Evolutionary conservation across 2,888 invertebrate genomes (phyloP), one percentile per base, ranked within the genome.

Genomic region (Lasioglossum pauxillum): DNA sequence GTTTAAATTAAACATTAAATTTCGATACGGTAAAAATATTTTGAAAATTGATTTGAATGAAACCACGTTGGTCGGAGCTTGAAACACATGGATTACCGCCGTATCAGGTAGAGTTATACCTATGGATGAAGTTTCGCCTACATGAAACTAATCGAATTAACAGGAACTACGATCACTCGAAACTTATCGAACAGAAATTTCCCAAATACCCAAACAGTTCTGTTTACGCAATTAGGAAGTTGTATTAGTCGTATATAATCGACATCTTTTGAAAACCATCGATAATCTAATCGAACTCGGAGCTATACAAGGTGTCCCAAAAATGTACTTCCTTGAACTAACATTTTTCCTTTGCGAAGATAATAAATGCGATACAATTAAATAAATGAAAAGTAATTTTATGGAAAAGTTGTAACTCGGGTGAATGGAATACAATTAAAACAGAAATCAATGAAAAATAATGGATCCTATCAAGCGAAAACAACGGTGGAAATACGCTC

Each of bases 141-240:
- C 46, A 73, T 44, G 60, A 64, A 79, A 38, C 38, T 64, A 80
- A 80, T 72, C 41, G 23, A 73, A 60, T 79, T 78, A 72, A 23
- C 35, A 10, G 16, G 49, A 79, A 73, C 60, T n/a, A 46, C 38
- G 49, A 64, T 79, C 60, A 38, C 1, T 60, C 16, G 27, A 72
- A 60, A 44, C 27, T 72, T 64, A 79, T 79, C 14, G 23, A 46
- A 35, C 41, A 64, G 60, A 35, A 38, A 73, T 67, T 41, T 41
- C 73, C 80, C 49, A 79, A 64, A 79, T 41, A 16, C 64, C 31
- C 16, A 14, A 53, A 49, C 31, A 64, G 38, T 14, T 53, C 31
- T n/a, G 60, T 73, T 46, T 44, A 35, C n/a, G 64, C 53, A 57
- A 57, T 80, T 41, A 67, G 27, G 57, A 75, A 49, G 38, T 64